Evolutionary conservation across 1,140 invertebrate genomes (phyloP).

Genomic region (Pantala flavescens): DNA sequence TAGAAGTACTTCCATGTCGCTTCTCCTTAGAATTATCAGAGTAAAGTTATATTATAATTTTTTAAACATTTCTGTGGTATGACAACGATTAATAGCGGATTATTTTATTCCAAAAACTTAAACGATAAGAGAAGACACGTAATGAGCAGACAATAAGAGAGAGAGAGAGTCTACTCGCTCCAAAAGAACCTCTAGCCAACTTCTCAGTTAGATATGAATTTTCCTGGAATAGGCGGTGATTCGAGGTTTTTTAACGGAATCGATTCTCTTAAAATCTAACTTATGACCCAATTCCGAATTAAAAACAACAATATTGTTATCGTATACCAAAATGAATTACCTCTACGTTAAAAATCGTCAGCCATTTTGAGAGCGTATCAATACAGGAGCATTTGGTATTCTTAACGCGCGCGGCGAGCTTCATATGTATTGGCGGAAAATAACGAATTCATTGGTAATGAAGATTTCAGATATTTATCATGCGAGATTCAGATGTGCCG

Average conservation of each 20-base stretch:
- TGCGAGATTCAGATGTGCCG: too few species aligned
- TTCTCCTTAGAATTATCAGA: too few species aligned
- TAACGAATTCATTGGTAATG: too few species aligned
- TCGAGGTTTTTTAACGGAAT: too few species aligned
- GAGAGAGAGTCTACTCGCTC: neutral
- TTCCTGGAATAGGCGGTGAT: neutral
- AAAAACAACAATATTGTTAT: neutral
- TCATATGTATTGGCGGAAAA: neutral
- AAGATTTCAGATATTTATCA: too few species aligned
- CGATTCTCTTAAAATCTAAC: too few species aligned
- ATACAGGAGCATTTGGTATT: neutral
- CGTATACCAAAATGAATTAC: neutral
- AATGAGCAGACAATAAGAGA: neutral
- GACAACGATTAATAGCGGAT: too few species aligned
- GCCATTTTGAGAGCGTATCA: neutral
- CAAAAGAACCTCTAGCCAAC: conserved; percentile 4
- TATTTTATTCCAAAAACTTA: too few species aligned
- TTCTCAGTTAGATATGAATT: neutral
- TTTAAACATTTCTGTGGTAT: too few species aligned
- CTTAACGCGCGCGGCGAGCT: neutral
- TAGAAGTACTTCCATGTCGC: too few species aligned
- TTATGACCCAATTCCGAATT: too few species aligned
- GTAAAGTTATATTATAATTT: too few species aligned
- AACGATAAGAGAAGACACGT: neutral
- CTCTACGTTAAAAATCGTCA: neutral